phyloP scores from a whole-genome alignment of 2,113 vertebrate species.

The Sander vitreus region DNA sequence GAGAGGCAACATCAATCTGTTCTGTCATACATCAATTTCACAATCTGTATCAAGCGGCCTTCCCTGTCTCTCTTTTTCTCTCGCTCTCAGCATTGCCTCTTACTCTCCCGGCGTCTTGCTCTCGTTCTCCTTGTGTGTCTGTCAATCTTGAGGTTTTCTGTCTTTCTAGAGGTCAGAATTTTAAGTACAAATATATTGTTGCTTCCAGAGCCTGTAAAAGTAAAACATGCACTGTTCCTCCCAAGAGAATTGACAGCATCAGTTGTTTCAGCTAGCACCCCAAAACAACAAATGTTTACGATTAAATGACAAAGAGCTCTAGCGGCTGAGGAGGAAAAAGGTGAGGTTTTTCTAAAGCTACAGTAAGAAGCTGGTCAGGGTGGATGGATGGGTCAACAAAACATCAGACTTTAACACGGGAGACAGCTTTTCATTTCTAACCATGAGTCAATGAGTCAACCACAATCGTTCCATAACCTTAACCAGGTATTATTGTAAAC shows the following conservation, averaged over 20 bases:
- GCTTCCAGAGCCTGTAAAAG: not conserved
- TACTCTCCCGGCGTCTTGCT: conserved; percentile 3
- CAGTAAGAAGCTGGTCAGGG: not conserved
- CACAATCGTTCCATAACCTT: not conserved
- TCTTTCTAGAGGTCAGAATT: not conserved
- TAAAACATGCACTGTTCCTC: not conserved
- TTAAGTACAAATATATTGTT: not conserved
- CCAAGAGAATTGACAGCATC: not conserved
- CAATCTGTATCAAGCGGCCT: conserved; percentile 36
- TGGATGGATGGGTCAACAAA: not conserved
- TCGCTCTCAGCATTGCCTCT: conserved; percentile 4
- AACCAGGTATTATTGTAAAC: not conserved
- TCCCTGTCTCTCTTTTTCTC: conserved; percentile 12
- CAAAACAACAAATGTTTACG: not conserved
- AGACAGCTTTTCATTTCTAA: not conserved
- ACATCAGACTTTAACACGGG: not conserved
- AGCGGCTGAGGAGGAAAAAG: not conserved
- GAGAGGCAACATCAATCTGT: conserved; percentile 60
- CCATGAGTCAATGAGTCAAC: no score
- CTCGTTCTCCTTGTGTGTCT: conserved; percentile 1
- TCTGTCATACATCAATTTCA: conserved; percentile 68
- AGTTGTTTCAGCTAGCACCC: not conserved
- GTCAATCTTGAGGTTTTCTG: conserved; percentile 13
- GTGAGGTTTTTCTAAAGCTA: not conserved
- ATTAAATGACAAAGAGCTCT: not conserved